Conservation (phyloP, 2,797 vertebrate genomes). For the Pyrocephalus nanus region DNA sequence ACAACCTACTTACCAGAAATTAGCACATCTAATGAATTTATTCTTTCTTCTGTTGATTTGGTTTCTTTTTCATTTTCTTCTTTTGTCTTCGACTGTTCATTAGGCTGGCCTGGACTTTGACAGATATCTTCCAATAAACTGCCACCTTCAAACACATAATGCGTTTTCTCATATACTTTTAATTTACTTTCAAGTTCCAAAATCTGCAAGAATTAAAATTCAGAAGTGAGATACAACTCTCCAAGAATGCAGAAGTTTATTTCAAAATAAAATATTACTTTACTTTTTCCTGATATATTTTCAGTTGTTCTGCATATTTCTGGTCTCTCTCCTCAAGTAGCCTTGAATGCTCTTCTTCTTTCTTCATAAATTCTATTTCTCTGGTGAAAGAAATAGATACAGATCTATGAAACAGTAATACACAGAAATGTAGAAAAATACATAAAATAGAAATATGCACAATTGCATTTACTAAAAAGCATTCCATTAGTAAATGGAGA, state of each 20-base stretch:
- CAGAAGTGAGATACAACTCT: conserved; percentile 8
- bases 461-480: background rate
- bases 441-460: background rate
- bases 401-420: background rate
- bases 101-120: conserved; percentile 3
- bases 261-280: conserved; percentile 37
- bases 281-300: conserved; percentile 83
- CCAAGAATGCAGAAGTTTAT: background rate
- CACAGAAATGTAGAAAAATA: background rate
- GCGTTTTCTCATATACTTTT: conserved; percentile 42
- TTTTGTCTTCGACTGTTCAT: background rate
- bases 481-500: background rate
- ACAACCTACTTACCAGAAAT: conserved; percentile 62
- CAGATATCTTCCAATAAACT: conserved; percentile 47
- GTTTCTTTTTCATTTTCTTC: conserved; percentile 51
- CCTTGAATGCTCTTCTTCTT: conserved; percentile 86
- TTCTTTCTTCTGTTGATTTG: conserved; percentile 58
- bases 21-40: conserved; percentile 75
- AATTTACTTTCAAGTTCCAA: conserved; percentile 82
- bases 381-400: conserved; percentile 68
- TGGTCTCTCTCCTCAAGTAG: conserved; percentile 85
- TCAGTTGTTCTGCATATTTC: conserved; percentile 83
- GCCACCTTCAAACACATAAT: conserved; percentile 20
- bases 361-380: conserved; percentile 90
- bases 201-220: conserved; percentile 61